Evolutionary conservation across 2,888 invertebrate genomes (phyloP).

Genomic region (Lissonota sp.): DNA sequence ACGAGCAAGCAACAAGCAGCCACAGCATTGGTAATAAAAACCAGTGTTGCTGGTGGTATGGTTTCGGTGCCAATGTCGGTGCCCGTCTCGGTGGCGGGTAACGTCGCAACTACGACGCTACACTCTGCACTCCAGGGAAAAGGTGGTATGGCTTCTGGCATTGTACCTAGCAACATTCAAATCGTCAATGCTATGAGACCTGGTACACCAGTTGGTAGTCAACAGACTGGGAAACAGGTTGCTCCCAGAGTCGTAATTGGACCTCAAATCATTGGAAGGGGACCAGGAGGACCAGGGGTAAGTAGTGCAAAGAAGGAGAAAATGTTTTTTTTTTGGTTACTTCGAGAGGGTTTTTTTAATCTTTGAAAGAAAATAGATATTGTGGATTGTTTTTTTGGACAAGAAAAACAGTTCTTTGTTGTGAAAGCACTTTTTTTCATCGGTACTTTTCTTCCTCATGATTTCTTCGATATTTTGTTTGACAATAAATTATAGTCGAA

Average conservation of each 20-base stretch:
- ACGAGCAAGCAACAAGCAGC: slow-evolving; percentile 79
- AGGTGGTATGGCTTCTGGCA: slow-evolving; percentile 85
- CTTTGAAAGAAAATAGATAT: no score
- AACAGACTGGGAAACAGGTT: slow-evolving; percentile 87
- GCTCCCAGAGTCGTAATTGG: slow-evolving; percentile 94
- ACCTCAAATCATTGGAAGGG: slow-evolving; percentile 92
- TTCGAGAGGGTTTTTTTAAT: no score
- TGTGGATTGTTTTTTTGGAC: no score
- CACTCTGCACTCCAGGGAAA: slow-evolving; percentile 78
- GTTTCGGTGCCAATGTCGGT: slow-evolving; percentile 83
- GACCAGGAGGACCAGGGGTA: slow-evolving; percentile 93
- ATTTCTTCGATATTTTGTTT: no score
- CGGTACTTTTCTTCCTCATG: no score
- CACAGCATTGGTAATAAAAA: slow-evolving; percentile 83
- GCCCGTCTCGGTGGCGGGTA: slow-evolving; percentile 77
- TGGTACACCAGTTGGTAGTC: slow-evolving; percentile 88
- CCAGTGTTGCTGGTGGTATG: slow-evolving; percentile 81
- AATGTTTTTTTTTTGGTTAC: slow-evolving; percentile 56
- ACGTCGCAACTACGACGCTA: slow-evolving; percentile 73
- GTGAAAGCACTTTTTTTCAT: no score
- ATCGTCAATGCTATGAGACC: slow-evolving; percentile 93
- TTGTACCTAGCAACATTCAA: slow-evolving; percentile 91
- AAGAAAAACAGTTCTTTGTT: no score
- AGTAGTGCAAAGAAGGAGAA: slow-evolving; percentile 75
- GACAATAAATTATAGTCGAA: no score